Percentiles rank a stretch among this genome's conserved stretches.
phyloP scores from a whole-genome alignment of 2,113 vertebrate genomes.

The Odocoileus hemionus region DNA sequence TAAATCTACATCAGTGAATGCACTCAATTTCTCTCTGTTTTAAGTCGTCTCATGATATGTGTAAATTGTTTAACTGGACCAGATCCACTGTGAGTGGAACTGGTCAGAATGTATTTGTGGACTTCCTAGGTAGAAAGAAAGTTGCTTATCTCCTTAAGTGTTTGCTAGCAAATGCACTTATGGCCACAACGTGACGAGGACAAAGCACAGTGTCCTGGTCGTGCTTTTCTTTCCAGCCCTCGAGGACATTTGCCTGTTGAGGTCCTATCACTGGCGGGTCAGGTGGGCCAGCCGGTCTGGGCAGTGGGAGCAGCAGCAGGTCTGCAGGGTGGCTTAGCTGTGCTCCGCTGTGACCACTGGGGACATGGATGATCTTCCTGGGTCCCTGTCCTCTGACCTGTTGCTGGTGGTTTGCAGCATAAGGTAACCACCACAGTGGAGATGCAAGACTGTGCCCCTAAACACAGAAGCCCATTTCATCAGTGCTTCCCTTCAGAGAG shows the following conservation, averaged over 20 bases:
- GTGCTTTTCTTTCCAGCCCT: background rate
- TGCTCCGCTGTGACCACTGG: too few relatives aligned
- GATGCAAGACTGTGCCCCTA: fast-evolving
- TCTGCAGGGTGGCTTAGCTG: background rate
- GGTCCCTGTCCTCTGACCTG: background rate
- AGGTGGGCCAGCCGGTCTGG: fast-evolving
- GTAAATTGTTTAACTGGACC: background rate
- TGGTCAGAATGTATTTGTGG: background rate
- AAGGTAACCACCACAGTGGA: fast-evolving
- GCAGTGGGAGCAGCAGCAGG: background rate
- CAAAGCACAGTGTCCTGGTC: background rate
- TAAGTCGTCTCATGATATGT: background rate
- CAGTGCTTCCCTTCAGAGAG: background rate
- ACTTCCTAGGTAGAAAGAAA: background rate
- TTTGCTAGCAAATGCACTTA: background rate
- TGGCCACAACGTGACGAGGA: fast-evolving
- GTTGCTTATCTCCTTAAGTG: background rate
- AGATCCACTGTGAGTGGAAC: background rate
- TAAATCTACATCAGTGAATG: background rate
- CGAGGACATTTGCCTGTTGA: background rate
- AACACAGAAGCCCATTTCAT: too few relatives aligned
- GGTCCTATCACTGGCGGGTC: fast-evolving
- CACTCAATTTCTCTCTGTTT: background rate
- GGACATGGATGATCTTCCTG: fast-evolving
- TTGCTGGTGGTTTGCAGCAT: fast-evolving